Percentiles rank a stretch among this genome's conserved stretches.
phyloP scores from a whole-genome alignment of 2,888 invertebrate species.

The Argyresthia albistria region DNA sequence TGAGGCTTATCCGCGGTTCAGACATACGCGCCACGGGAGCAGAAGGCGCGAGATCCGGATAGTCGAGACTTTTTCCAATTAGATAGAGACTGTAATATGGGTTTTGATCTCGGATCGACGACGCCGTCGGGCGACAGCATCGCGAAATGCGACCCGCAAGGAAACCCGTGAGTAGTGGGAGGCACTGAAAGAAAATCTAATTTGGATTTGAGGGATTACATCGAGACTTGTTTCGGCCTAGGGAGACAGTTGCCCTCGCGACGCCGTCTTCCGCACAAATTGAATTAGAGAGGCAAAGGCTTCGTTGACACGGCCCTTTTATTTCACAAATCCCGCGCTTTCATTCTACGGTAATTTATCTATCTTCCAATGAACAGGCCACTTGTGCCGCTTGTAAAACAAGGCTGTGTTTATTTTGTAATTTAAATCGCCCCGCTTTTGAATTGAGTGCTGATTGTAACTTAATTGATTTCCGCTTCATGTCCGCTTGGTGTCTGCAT shows the following conservation, averaged over 20 bases:
- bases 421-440: neutral
- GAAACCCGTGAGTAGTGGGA: slow-evolving; percentile 55
- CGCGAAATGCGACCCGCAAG: slow-evolving; percentile 12
- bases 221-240: slow-evolving; percentile 65
- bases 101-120: slow-evolving; percentile 26
- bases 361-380: neutral
- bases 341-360: slow-evolving; percentile 22
- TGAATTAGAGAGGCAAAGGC: slow-evolving; percentile 46
- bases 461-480: neutral
- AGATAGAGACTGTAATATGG: slow-evolving; percentile 17
- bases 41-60: neutral
- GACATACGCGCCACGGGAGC: neutral
- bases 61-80: slow-evolving; percentile 32
- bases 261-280: slow-evolving; percentile 35
- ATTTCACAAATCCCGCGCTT: slow-evolving; percentile 27
- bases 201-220: slow-evolving; percentile 71
- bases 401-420: neutral
- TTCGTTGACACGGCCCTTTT: slow-evolving; percentile 30
- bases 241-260: slow-evolving; percentile 32
- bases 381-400: neutral
- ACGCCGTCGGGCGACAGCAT: slow-evolving; percentile 13
- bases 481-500: neutral
- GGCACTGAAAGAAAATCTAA: slow-evolving; percentile 67
- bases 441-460: neutral
- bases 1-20: no score